Percentiles rank a stretch among this genome's conserved stretches.
Evolutionary conservation across 2,888 invertebrate genomes (phyloP).

Genomic region (Seladonia tumulorum): DNA sequence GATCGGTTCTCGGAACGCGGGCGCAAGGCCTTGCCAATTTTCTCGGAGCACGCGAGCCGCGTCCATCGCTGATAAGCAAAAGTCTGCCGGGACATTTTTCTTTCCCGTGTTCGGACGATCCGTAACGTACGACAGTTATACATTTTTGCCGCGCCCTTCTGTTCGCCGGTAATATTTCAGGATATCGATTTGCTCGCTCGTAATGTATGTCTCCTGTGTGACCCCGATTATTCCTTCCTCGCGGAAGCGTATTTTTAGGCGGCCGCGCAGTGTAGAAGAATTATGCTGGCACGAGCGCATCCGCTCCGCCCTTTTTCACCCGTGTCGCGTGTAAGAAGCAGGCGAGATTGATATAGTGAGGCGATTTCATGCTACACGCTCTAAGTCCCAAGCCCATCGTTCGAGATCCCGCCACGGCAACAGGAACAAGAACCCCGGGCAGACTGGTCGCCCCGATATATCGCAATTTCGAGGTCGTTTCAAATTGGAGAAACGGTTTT

Average conservation of each 20-base stretch:
- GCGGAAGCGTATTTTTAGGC: slow-evolving; percentile 33
- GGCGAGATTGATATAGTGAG: slow-evolving; percentile 72
- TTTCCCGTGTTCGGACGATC: slow-evolving; percentile 33
- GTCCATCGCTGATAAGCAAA: slow-evolving; percentile 30
- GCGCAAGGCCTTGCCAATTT: slow-evolving; percentile 35
- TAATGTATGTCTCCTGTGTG: slow-evolving; percentile 36
- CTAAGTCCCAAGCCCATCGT: slow-evolving; percentile 63
- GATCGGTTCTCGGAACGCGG: neutral
- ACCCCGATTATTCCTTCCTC: slow-evolving; percentile 47
- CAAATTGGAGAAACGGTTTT: slow-evolving; percentile 59
- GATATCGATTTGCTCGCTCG: slow-evolving; percentile 43
- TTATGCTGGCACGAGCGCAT: slow-evolving; percentile 43
- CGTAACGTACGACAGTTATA: slow-evolving; percentile 39
- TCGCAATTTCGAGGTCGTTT: slow-evolving; percentile 61
- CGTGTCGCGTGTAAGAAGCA: slow-evolving; percentile 49
- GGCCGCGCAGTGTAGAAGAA: slow-evolving; percentile 43
- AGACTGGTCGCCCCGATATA: slow-evolving; percentile 55
- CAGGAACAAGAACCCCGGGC: slow-evolving; percentile 47
- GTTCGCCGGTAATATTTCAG: slow-evolving; percentile 33
- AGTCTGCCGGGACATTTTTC: slow-evolving; percentile 37
- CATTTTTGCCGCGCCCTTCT: slow-evolving; percentile 25
- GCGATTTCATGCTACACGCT: slow-evolving; percentile 70
- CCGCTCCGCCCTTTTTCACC: slow-evolving; percentile 40
- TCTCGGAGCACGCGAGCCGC: slow-evolving; percentile 30
- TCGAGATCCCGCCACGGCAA: slow-evolving; percentile 48